Conservation (phyloP, 2,797 vertebrate species). For the Melanogrammus aeglefinus region DNA sequence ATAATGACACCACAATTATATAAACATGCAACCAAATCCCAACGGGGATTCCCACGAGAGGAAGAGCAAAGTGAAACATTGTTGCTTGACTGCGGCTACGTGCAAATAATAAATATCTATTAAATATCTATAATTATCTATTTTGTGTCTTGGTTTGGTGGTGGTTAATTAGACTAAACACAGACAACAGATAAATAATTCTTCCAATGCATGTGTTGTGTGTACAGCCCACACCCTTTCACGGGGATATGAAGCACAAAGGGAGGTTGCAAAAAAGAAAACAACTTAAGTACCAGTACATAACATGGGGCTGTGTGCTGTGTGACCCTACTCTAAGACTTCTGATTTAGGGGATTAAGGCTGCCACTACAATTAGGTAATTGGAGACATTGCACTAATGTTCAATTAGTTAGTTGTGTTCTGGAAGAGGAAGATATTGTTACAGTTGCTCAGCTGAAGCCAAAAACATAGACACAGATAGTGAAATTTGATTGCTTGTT, state of each 20-base stretch:
- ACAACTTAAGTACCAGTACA: neutral
- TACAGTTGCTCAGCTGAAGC: no score
- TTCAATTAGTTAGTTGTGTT: neutral
- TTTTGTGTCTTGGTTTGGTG: neutral
- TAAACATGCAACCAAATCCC: neutral
- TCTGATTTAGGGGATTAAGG: no score
- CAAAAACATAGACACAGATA: no score
- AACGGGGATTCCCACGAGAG: neutral
- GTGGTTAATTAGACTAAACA: neutral
- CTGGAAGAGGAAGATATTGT: neutral
- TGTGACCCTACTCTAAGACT: neutral
- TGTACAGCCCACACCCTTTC: neutral
- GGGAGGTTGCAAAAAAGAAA: neutral
- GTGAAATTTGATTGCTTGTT: no score
- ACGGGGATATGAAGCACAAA: neutral
- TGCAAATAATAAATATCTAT: neutral
- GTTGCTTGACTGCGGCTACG: neutral
- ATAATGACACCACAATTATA: neutral
- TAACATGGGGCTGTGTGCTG: neutral
- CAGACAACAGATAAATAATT: neutral
- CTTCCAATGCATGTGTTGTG: neutral
- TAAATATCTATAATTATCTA: neutral
- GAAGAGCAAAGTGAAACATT: neutral
- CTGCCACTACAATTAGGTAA: neutral
- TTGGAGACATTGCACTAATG: neutral